Base-by-base conservation (phyloP, 2,888 invertebrate species). In the Hydraecia micacea region DNA sequence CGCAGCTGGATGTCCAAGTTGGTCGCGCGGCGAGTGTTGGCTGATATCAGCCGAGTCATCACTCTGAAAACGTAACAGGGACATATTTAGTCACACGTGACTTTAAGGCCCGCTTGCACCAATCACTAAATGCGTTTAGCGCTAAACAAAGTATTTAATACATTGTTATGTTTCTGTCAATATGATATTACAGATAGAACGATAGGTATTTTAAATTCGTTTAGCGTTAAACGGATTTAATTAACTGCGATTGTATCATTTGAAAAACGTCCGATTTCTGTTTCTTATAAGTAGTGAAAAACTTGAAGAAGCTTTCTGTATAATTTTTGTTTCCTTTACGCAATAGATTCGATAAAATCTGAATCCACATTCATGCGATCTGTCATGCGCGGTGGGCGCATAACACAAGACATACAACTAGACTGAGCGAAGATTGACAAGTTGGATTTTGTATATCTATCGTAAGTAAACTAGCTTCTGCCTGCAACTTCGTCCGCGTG, bases 31-130 rank as follows among this genome's bases (percentile, higher is more conserved):
- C 96, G 94, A 0, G 93, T 93, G 81, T 88, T 94, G 1, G 95
- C 94, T 0, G 96, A 95, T 28, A 94, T 90, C 4, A 96, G 86
- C 3, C 91, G 91, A 1, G 95, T 96, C 13, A 94, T 80, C 6
- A 96, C 94, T 80, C 96, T 96, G 88, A 0, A 52, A 76, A 62
- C 8, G 15, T 28, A 25, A 32, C 7, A 49, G 11, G 13, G 15
- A 32, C 15, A 73, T 21, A n/a, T n/a, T 42, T 9, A 67, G 39
- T 74, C 46, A 36, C 7, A 49, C 15, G 9, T 21, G 9, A n/a
- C 25, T 6, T 42, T 11, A 42, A 39, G 11, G 21, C 2, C 18
- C 3, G 60, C 58, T 58, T n/a, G 60, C 28, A 60, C 32, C 9
- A 32, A 65, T 25, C 13, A 65, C 25, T 15, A 25, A 65, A 65